Percentiles rank a stretch among this genome's conserved stretches.
Evolutionary conservation across 2,113 vertebrate species (phyloP).

Genomic region (Numida meleagris): DNA sequence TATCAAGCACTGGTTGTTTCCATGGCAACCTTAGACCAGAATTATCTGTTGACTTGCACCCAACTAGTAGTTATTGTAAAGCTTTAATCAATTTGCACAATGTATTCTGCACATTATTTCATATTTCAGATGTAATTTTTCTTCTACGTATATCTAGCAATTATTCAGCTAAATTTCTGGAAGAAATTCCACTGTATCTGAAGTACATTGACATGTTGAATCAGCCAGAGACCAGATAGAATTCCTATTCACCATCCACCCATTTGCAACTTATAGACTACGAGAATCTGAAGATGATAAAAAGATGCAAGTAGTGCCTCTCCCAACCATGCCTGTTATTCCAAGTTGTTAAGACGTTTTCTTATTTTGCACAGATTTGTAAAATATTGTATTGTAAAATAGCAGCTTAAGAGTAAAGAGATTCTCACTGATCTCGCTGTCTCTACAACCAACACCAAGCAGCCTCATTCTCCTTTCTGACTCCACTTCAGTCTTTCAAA

Average conservation of each 20-base stretch:
- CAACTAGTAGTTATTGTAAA: conserved; percentile 77
- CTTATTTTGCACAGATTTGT: conserved; percentile 51
- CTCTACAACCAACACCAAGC: neutral
- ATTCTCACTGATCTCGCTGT: neutral
- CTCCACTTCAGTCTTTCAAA: neutral
- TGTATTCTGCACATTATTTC: conserved; percentile 53
- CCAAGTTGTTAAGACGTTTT: conserved; percentile 21
- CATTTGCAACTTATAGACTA: conserved; percentile 40
- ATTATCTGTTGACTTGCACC: conserved; percentile 83
- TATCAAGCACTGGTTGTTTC: conserved; percentile 84
- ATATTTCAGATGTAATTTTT: neutral
- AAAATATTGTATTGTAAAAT: too few relatives aligned
- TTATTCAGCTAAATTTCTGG: conserved; percentile 44
- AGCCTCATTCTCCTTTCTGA: neutral
- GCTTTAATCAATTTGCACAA: conserved; percentile 74
- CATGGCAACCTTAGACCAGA: conserved; percentile 86
- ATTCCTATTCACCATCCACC: conserved; percentile 27
- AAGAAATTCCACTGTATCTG: neutral
- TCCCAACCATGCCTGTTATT: conserved; percentile 52
- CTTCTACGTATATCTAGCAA: neutral
- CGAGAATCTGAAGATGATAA: conserved; percentile 48
- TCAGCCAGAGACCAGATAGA: conserved; percentile 28
- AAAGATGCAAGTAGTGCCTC: conserved; percentile 46
- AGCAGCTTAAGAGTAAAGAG: neutral
- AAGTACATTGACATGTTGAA: conserved; percentile 18